These are phyloP conservation scores for Amorpha juglandis DNA, from an alignment of 2,888 invertebrate species.

Conservation along the genomic window DNA sequence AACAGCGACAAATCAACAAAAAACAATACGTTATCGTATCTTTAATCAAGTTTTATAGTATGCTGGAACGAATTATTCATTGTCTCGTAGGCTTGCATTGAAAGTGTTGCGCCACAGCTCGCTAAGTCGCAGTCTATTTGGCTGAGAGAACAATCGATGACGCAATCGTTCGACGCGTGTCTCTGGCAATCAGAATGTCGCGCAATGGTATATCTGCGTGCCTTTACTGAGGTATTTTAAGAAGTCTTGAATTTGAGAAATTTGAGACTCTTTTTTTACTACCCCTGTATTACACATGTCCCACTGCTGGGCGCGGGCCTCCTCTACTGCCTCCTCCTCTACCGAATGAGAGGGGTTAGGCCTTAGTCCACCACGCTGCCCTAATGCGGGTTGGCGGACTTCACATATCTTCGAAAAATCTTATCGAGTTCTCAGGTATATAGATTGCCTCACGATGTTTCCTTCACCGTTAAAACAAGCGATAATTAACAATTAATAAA, in stretches of 20 bases:
- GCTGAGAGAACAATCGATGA: conserved; percentile 52
- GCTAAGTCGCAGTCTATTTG: conserved; percentile 59
- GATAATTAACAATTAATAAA: no score
- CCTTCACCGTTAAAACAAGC: no score
- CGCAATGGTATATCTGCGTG: conserved; percentile 1
- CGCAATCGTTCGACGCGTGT: conserved; percentile 48
- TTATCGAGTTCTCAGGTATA: no score
- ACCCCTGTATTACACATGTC: no score
- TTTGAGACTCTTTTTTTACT: no score
- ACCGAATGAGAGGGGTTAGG: no score
- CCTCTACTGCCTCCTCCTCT: no score
- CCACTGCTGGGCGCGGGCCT: no score
- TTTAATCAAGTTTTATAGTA: conserved; percentile 8
- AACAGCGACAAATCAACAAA: background rate
- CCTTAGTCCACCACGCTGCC: no score
- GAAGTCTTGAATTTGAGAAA: background rate
- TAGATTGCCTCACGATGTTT: no score
- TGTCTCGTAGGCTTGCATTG: conserved; percentile 33
- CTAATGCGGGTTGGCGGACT: no score
- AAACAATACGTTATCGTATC: background rate
- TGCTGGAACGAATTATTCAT: conserved; percentile 22
- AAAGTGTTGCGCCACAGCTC: conserved; percentile 52
- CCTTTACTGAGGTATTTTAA: background rate
- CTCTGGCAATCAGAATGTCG: conserved; percentile 41
- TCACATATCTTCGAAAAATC: no score